Evolutionary conservation across 1,140 invertebrate species (phyloP).

Genomic region (Onthophagus taurus): DNA sequence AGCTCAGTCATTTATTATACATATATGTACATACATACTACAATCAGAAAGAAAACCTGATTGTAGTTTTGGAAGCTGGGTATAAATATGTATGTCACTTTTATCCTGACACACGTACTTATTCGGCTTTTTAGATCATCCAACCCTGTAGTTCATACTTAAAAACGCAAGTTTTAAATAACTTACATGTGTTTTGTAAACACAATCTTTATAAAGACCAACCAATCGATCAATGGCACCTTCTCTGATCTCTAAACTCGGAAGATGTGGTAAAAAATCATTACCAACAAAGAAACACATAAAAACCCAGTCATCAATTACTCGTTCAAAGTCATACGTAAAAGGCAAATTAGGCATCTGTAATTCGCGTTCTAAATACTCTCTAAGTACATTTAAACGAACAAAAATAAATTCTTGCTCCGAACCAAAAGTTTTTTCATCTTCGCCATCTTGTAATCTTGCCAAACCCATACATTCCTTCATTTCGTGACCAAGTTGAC

Average conservation of each 20-base stretch:
- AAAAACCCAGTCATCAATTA: slow-evolving; percentile 98
- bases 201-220: slow-evolving; percentile 88
- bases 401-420: slow-evolving; percentile 85
- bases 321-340: slow-evolving; percentile 79
- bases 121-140: too few relatives aligned
- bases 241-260: slow-evolving; percentile 96
- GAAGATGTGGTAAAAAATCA: slow-evolving; percentile 97
- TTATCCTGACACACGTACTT: too few relatives aligned
- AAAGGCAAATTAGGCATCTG: slow-evolving; percentile 92
- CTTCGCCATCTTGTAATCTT: slow-evolving; percentile 23
- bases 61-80: too few relatives aligned
- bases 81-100: too few relatives aligned
- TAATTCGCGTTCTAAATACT: slow-evolving; percentile 90
- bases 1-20: too few relatives aligned
- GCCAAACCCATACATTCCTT: slow-evolving; percentile 77
- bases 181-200: slow-evolving; percentile 79
- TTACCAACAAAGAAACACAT: slow-evolving; percentile 99
- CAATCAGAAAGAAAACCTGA: too few relatives aligned
- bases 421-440: slow-evolving; percentile 39
- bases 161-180: too few relatives aligned
- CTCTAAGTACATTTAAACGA: slow-evolving; percentile 81
- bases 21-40: too few relatives aligned
- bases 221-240: slow-evolving; percentile 94
- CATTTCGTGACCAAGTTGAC: slow-evolving; percentile 92
- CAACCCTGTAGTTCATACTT: too few relatives aligned